Evolutionary conservation across 2,797 vertebrate genomes (phyloP), one percentile per base, ranked within the genome.

Genomic region (Austrolebias charrua): DNA sequence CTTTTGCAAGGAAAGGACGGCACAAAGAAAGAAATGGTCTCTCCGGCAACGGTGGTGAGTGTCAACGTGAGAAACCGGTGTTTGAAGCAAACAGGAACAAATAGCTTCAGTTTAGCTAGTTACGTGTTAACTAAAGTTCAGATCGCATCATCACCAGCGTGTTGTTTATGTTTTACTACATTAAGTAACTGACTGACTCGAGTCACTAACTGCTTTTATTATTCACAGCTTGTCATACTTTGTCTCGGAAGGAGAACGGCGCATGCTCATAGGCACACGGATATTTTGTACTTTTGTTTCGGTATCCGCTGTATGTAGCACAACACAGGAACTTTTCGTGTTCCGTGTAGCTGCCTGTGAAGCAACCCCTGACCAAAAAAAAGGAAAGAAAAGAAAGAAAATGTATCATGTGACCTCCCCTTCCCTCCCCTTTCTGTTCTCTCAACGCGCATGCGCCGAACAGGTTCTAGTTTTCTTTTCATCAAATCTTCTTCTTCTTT

Each of bases 21-120:
- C 51, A 18, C 51, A 48, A 57, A 61, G 56, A 63, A 73, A 69
- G 77, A 89, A 31, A 94, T 94, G 93, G 93, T 94, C 69, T 94
- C 93, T 54, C 93, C 93, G 45, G 93, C 91, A 11, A 92, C 93
- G 33, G 93, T 94, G 87, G 93, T 94, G 73, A 91, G 93, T 90
- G 60, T 35, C 40, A 15, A 45, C 29, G 44, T 60, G 11, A 24
- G 3, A 5, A 49, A 49, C 16, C 16, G 5, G 38, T 33, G 1
- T 50, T 68, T 60, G 6, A 46, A 52, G 44, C 43, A 52, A n/a
- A 55, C 50, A n/a, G 35, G 20, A 56, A 52, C 18, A 49, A 33
- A 31, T 5, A 50, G 11, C 6, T 71, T 62, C 63, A 35, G 49
- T 73, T 60, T 48, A 78, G 80, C 82, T 66, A 73, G 80, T 81